Conservation (phyloP, 2,888 invertebrate species). For the Boloria selene region DNA sequence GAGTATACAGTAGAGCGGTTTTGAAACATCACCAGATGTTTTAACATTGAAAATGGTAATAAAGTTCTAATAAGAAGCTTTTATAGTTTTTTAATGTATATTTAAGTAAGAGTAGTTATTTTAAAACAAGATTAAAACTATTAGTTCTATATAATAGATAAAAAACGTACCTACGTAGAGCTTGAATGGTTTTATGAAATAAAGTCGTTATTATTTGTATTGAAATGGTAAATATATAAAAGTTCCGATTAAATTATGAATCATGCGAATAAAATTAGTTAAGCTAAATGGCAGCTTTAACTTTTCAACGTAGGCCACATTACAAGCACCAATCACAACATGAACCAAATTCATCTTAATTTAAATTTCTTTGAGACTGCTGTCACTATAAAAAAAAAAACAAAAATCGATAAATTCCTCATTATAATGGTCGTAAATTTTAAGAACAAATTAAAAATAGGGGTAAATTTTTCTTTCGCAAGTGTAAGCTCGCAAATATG, state of each 20-base stretch:
- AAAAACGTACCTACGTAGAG: too few species aligned
- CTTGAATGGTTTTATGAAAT: too few species aligned
- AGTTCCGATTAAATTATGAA: neutral
- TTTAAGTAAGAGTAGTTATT: too few species aligned
- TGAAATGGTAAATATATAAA: neutral
- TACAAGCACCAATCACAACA: constrained; percentile 9
- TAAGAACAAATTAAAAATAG: constrained; percentile 1
- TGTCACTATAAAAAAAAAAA: constrained; percentile 16
- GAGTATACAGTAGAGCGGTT: constrained; percentile 21
- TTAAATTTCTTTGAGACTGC: constrained; percentile 27
- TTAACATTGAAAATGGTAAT: neutral
- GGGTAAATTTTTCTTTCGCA: constrained; percentile 1
- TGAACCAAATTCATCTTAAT: constrained; percentile 31
- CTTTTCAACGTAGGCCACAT: constrained; percentile 7
- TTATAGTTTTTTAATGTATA: too few species aligned
- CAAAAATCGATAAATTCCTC: constrained; percentile 8
- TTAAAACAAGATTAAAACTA: too few species aligned
- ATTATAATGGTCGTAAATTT: neutral
- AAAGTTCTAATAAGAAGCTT: too few species aligned
- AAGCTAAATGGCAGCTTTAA: neutral
- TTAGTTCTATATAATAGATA: too few species aligned
- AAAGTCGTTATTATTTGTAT: neutral
- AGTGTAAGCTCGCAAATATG: constrained; percentile 3
- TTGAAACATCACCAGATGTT: constrained; percentile 7
- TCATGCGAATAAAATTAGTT: neutral